A percentile compares a stretch with the other conserved stretches of the same genome.
These are phyloP conservation scores for Bacillus rossius DNA, from an alignment of 1,140 invertebrate species.

Conservation along the genomic window DNA sequence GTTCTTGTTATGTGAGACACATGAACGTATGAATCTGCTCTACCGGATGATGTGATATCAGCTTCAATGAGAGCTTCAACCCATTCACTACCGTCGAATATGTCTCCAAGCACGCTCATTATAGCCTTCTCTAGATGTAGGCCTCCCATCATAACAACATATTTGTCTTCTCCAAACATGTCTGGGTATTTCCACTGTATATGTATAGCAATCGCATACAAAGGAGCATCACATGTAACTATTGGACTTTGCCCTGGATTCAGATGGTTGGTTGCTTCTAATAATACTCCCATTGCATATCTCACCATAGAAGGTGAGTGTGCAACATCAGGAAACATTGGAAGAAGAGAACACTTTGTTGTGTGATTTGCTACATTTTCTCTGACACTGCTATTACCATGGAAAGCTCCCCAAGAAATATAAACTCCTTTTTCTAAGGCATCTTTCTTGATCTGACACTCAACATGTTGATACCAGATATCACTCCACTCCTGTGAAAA, in stretches of 20 bases:
- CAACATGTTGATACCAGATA: background rate
- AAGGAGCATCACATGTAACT: constrained; percentile 23
- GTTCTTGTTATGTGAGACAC: background rate
- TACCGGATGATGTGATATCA: background rate
- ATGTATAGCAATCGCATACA: constrained; percentile 21
- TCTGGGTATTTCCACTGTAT: constrained; percentile 23
- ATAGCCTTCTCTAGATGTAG: constrained; percentile 9
- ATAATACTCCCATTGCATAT: constrained; percentile 18
- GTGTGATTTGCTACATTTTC: background rate
- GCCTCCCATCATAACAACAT: constrained; percentile 7
- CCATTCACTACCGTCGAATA: constrained; percentile 8
- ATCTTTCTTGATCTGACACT: too few species aligned
- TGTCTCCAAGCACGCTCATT: constrained; percentile 1
- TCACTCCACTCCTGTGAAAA: background rate
- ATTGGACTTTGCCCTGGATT: constrained; percentile 27
- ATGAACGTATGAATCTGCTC: constrained; percentile 2
- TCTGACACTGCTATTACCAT: background rate
- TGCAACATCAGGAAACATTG: constrained; percentile 17
- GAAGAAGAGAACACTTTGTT: constrained; percentile 8
- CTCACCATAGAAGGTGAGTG: constrained; percentile 14
- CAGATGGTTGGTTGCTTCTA: constrained; percentile 10
- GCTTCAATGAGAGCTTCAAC: constrained; percentile 5
- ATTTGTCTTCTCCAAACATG: constrained; percentile 12
- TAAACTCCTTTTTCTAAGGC: background rate
- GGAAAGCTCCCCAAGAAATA: background rate